Conservation (phyloP, 1,140 invertebrate genomes). For the Dreissena polymorpha region DNA sequence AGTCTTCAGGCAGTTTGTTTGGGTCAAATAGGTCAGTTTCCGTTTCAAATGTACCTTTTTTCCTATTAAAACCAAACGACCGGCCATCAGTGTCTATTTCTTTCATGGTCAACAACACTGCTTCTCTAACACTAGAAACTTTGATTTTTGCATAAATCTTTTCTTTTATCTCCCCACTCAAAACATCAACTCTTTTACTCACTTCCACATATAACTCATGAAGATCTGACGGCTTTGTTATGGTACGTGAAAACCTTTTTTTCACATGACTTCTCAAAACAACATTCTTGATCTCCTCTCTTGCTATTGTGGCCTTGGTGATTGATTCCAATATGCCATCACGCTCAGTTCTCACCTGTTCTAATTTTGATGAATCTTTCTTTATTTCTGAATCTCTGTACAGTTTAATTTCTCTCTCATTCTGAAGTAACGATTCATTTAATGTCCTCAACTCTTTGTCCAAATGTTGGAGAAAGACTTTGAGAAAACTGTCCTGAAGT, state of each 20-base stretch:
- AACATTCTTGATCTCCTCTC: conserved; percentile 53
- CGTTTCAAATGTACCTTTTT: conserved; percentile 48
- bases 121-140: conserved; percentile 39
- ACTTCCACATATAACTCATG: conserved; percentile 49
- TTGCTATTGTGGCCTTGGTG: conserved; percentile 15
- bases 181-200: conserved; percentile 20
- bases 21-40: conserved; percentile 49
- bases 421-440: conserved; percentile 26
- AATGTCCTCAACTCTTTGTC: conserved; percentile 35
- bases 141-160: conserved; percentile 45
- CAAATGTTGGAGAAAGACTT: conserved; percentile 34
- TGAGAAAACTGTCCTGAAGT: conserved; percentile 25
- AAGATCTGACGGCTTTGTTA: conserved; percentile 1
- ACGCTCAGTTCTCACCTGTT: conserved; percentile 2
- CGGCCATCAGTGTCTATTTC: conserved; percentile 46
- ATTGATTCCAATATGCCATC: conserved; percentile 11
- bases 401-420: conserved; percentile 9
- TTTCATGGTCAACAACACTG: conserved; percentile 29
- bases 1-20: conserved; percentile 42
- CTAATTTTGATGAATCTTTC: conserved; percentile 3
- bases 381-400: conserved; percentile 22
- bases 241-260: conserved; percentile 34
- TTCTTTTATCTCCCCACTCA: conserved; percentile 37
- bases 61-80: conserved; percentile 46
- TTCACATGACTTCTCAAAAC: conserved; percentile 38